These are phyloP conservation scores for Xestia xanthographa DNA, from an alignment of 2,888 invertebrate species.

Conservation along the genomic window DNA sequence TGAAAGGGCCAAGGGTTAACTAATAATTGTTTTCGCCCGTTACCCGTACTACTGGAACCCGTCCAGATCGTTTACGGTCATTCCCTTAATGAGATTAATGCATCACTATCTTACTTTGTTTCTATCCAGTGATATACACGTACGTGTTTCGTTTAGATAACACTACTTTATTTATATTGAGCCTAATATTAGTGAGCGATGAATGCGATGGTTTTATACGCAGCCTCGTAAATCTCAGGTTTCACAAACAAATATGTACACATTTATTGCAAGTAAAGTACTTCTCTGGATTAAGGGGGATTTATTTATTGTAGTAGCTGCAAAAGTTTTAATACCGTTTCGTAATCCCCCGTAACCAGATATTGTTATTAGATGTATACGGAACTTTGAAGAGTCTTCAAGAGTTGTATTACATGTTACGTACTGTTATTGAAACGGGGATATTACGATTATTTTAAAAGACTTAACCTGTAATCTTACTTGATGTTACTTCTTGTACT, in stretches of 20 bases:
- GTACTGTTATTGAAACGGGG: constrained; percentile 31
- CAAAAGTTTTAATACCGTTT: constrained; percentile 34
- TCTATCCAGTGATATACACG: constrained; percentile 47
- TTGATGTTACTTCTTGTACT: constrained; percentile 52
- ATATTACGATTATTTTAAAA: constrained; percentile 50
- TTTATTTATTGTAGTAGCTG: constrained; percentile 16
- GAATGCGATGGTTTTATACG: constrained; percentile 35
- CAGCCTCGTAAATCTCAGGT: constrained; percentile 37
- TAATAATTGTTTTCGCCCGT: constrained; percentile 79
- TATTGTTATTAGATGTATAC: constrained; percentile 45
- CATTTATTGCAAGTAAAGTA: constrained; percentile 29
- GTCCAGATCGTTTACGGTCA: constrained; percentile 74
- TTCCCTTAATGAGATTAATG: constrained; percentile 76
- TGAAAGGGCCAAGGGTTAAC: constrained; percentile 74
- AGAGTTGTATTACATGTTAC: constrained; percentile 46
- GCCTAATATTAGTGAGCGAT: constrained; percentile 16
- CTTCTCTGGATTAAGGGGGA: not conserved
- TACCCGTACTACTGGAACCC: constrained; percentile 72
- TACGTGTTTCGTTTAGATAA: constrained; percentile 46
- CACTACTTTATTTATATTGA: constrained; percentile 46
- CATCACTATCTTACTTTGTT: constrained; percentile 70
- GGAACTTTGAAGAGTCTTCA: constrained; percentile 35
- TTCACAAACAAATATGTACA: constrained; percentile 36
- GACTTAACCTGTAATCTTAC: constrained; percentile 48
- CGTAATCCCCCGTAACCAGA: constrained; percentile 21